Percentiles rank a stretch among this genome's conserved stretches.
These are phyloP conservation scores for Molossus molossus DNA, from an alignment of 2,797 vertebrate genomes.

Conservation along the genomic window DNA sequence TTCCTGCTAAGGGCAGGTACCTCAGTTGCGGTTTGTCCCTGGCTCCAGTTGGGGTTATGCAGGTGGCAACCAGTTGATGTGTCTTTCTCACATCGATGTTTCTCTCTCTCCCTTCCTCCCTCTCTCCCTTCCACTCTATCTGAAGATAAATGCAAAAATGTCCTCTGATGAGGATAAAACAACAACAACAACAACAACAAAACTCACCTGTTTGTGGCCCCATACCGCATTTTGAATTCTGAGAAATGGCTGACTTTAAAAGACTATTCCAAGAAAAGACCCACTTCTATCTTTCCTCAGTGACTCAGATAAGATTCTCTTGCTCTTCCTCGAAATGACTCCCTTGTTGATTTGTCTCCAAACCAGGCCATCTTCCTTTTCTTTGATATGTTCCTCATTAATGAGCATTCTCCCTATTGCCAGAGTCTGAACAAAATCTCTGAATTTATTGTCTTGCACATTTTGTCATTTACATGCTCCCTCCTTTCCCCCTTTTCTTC, in stretches of 20 bases:
- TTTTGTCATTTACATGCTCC: not conserved
- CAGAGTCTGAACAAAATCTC: slow-evolving; percentile 32
- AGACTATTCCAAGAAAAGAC: not conserved
- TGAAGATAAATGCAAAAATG: too few species aligned
- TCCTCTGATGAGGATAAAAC: too few species aligned
- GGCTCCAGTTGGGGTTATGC: too few species aligned
- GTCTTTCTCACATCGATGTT: too few species aligned
- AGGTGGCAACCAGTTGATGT: too few species aligned
- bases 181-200: too few species aligned
- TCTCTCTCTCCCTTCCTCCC: too few species aligned
- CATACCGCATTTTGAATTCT: not conserved
- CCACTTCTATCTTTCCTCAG: not conserved
- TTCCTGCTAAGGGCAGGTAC: too few species aligned
- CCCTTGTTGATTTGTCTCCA: not conserved
- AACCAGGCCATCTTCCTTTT: not conserved
- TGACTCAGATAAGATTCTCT: not conserved
- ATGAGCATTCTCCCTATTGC: not conserved
- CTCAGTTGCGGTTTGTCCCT: too few species aligned
- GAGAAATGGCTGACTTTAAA: not conserved
- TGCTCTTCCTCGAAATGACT: not conserved
- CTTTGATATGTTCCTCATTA: not conserved
- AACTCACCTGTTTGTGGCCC: not conserved
- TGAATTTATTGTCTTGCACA: not conserved
- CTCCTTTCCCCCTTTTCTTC: not conserved
- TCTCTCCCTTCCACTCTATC: too few species aligned